Conservation (phyloP, 2,888 invertebrate genomes). For the Noctua comes region DNA sequence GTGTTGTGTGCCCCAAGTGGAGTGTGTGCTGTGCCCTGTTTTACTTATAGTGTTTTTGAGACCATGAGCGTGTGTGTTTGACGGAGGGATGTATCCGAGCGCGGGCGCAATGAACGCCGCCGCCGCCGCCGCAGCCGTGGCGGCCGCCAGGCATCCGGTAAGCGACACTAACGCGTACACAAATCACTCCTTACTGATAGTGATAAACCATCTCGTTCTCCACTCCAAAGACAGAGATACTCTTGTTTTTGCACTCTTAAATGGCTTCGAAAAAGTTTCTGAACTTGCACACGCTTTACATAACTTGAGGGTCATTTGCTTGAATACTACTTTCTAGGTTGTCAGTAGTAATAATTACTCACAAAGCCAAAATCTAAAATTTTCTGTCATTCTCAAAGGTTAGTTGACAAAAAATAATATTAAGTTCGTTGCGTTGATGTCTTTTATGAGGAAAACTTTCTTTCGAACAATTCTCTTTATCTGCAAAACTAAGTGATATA, state of each 20-base stretch:
- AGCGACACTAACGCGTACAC: slow-evolving; percentile 78
- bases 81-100: slow-evolving; percentile 95
- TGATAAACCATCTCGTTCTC: slow-evolving; percentile 30
- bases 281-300: slow-evolving; percentile 5
- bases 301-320: neutral
- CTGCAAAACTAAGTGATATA: slow-evolving; percentile 34
- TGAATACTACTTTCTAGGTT: neutral
- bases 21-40: slow-evolving; percentile 85
- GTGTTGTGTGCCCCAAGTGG: slow-evolving; percentile 85
- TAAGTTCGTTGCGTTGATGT: slow-evolving; percentile 64
- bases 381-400: neutral
- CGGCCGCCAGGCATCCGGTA: slow-evolving; percentile 96
- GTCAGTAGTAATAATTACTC: neutral
- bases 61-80: slow-evolving; percentile 88
- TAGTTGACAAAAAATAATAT: neutral
- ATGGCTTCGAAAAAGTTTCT: slow-evolving; percentile 20
- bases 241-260: slow-evolving; percentile 15
- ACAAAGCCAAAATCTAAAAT: neutral
- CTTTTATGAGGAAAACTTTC: slow-evolving; percentile 57
- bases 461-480: slow-evolving; percentile 25
- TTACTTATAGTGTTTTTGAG: slow-evolving; percentile 80
- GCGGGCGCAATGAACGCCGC: slow-evolving; percentile 96
- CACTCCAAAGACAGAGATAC: slow-evolving; percentile 13
- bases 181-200: slow-evolving; percentile 41
- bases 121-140: slow-evolving; percentile 95